Base-by-base conservation (phyloP, 2,797 vertebrate species). In the Nannoperca australis region DNA sequence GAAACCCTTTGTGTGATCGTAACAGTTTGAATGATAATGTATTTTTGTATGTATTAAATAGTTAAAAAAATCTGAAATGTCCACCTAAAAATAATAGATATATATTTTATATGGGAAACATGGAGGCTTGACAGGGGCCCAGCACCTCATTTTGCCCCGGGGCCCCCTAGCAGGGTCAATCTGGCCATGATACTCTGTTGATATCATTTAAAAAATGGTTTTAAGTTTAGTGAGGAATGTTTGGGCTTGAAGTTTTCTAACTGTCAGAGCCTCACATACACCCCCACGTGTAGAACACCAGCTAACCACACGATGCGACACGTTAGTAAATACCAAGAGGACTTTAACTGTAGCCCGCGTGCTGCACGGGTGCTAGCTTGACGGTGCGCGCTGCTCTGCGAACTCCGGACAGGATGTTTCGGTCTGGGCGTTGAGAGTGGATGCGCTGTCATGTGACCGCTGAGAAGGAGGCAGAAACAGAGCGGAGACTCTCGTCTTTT, bases 391-490 rank as follows among this genome's bases (percentile, higher is more conserved):
- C 32, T 27, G 12, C 38, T 14, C n/a, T 42, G 58, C 20, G 45
- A 18, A 15, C 10, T 32, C 51, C 65, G 44, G 73, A 42, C 63
- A 34, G 61, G 66, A 58, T 22, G 38, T 51, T 27, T 44, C 50
- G 13, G 32, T 11, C 14, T 24, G 77, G 63, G 44, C 60, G 63
- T 47, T 75, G 80, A 40, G 87, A 76, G 79, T 85, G 85, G 93
- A 90, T 81, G 78, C 61, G 53, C 80, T 22, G 78, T 95, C 94
- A 95, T 79, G 94, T 95, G 95, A 95, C 91, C 56, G n/a, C 64
- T 4, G 58, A 60, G 38, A 42, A 44, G 44, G 45, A 42, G 75
- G 60, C 61, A 81, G 85, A 81, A 49, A 59, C 63, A 10, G 56
- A 85, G 64, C 27, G 66, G 58, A 67, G 13, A 67, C 51, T 44